Evolutionary conservation across 2,888 invertebrate genomes (phyloP), one percentile per base, ranked within the genome.

Genomic region (Laothoe populi): DNA sequence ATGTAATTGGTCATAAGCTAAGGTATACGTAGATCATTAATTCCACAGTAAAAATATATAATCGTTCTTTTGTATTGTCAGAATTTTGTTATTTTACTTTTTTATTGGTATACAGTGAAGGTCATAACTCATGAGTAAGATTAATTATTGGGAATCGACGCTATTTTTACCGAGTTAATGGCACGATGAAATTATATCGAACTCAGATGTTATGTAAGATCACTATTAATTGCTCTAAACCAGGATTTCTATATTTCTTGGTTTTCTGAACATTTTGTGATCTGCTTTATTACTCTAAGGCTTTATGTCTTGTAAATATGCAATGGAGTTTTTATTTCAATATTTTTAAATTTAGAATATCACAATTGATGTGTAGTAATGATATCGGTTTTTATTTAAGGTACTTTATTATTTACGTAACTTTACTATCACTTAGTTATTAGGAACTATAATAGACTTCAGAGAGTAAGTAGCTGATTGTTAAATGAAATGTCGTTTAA

Each of bases 161-260:
- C 5, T n/a, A 5, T n/a, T 26, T 16, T 16, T 49, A 8, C 16
- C 16, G 49, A 31, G 16, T 13, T 24, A 49, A 19, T 49, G 16
- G 16, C n/a, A 31, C n/a, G 26, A 13, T 31, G 49, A 26, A 31
- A 31, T 49, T 16, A 49, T n/a, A n/a, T 19, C 11, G 45, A 26
- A 16, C 24, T 49, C n/a, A 26, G 13, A 24, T 13, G 16, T 58
- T 58, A 44, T 24, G 44, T 42, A 58, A 40, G 40, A 1, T 44
- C 10, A 19, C 4, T 42, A 44, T 42, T 58, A 42, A 24, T 26
- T 58, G 23, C 26, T 26, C 21, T 42, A 19, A 16, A 44, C 44
- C 42, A 42, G 58, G 26, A 21, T 44, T 58, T 40, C 58, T 26
- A 21, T 5, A 46, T 23, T 21, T n/a, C n/a, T n/a, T n/a, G n/a